phyloP scores from a whole-genome alignment of 2,797 vertebrate genomes.

The Falco peregrinus region DNA sequence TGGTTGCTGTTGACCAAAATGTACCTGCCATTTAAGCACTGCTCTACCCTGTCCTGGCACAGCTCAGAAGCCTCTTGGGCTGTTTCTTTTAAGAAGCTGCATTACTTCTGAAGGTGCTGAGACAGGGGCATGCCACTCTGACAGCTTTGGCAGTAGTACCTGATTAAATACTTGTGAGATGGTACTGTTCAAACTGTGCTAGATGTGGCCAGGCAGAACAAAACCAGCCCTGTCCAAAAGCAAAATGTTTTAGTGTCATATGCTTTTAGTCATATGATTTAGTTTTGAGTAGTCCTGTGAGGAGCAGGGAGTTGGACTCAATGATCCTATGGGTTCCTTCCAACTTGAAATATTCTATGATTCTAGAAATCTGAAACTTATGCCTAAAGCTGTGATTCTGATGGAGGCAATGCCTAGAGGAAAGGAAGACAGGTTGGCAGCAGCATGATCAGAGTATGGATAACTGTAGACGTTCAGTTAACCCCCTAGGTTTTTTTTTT shows the following conservation, averaged over 20 bases:
- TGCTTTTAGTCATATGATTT: not conserved
- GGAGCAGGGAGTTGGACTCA: not conserved
- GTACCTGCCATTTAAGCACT: not conserved
- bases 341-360: not conserved
- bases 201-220: not conserved
- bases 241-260: not conserved
- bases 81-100: not conserved
- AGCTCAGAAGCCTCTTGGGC: not conserved
- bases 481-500: not conserved
- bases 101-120: not conserved
- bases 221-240: not conserved
- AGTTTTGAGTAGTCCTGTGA: not conserved
- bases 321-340: not conserved
- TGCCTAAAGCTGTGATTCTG: not conserved
- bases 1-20: not conserved
- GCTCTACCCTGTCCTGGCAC: fast-evolving
- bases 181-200: not conserved
- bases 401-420: not conserved
- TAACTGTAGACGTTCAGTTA: not conserved
- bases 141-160: not conserved
- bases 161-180: not conserved
- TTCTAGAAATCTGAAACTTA: not conserved
- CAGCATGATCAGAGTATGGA: not conserved
- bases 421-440: not conserved
- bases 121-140: not conserved